Conservation (phyloP, 2,888 invertebrate species). For the Onchidella celtica region DNA sequence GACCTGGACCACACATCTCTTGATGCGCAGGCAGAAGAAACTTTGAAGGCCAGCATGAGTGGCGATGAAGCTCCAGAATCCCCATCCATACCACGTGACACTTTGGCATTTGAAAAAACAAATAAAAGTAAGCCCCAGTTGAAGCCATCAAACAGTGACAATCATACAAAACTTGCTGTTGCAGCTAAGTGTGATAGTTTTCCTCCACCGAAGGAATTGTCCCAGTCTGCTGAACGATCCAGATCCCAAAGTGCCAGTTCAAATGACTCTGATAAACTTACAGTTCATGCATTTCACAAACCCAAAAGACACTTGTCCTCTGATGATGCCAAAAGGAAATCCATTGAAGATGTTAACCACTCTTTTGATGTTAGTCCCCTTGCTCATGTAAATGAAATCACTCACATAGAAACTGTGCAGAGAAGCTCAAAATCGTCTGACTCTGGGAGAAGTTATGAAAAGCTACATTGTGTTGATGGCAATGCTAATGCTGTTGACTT, state of each 20-base stretch:
- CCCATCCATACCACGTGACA: slow-evolving; percentile 60
- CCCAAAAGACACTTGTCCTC: slow-evolving; percentile 7
- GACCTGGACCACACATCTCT: slow-evolving; percentile 27
- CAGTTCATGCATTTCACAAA: slow-evolving; percentile 36
- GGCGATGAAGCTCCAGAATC: slow-evolving; percentile 62
- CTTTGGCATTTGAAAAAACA: neutral
- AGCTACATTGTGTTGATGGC: neutral
- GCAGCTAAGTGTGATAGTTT: neutral
- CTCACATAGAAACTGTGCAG: slow-evolving; percentile 32
- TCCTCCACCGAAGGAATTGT: neutral
- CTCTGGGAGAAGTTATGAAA: neutral
- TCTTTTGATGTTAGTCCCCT: slow-evolving; percentile 36
- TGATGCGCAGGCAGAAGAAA: slow-evolving; percentile 24
- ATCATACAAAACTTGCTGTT: neutral
- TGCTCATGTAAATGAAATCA: slow-evolving; percentile 12
- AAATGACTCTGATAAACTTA: slow-evolving; percentile 40
- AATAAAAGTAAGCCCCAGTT: neutral
- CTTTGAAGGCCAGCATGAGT: neutral
- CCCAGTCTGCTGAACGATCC: slow-evolving; percentile 14
- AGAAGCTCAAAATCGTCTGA: neutral
- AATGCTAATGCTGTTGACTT: neutral
- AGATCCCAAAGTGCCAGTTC: slow-evolving; percentile 7
- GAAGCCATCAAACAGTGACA: neutral
- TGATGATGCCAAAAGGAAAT: neutral
- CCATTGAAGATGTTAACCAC: neutral